Conservation (phyloP, 2,888 invertebrate genomes). For the Iphiclides podalirius region DNA sequence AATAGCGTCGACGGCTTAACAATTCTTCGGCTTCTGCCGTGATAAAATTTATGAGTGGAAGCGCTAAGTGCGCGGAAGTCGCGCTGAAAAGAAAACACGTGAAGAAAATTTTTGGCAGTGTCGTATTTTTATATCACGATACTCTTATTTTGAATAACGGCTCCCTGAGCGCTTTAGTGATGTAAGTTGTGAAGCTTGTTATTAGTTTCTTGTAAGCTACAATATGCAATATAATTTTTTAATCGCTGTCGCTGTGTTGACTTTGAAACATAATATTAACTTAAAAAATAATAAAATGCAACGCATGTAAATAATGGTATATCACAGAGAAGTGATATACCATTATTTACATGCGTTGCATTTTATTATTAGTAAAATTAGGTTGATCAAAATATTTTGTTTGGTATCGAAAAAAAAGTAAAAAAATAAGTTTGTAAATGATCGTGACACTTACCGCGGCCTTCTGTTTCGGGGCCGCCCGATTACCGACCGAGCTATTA, state of each 20-base stretch:
- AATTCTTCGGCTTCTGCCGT: slow-evolving; percentile 11
- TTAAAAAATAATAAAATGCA: too few species aligned
- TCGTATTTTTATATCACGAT: slow-evolving; percentile 18
- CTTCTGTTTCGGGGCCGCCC: too few species aligned
- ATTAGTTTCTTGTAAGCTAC: slow-evolving; percentile 13
- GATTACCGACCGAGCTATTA: too few species aligned
- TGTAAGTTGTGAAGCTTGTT: slow-evolving; percentile 5
- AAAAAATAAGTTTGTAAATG: too few species aligned
- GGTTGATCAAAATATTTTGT: too few species aligned
- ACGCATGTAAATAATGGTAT: too few species aligned
- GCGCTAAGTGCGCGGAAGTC: slow-evolving; percentile 23
- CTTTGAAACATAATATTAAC: too few species aligned
- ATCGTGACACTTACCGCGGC: too few species aligned
- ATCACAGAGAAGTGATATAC: too few species aligned
- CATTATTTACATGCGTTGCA: too few species aligned
- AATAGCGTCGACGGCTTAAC: slow-evolving; percentile 19
- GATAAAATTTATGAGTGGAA: slow-evolving; percentile 22
- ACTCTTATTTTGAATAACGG: slow-evolving; percentile 17
- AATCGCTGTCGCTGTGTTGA: background rate
- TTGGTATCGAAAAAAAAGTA: too few species aligned
- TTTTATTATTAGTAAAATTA: too few species aligned
- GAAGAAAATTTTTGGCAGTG: slow-evolving; percentile 19
- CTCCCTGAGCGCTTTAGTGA: slow-evolving; percentile 3
- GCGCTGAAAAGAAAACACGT: slow-evolving; percentile 21
- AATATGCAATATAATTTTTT: background rate